These are phyloP conservation scores for Dendroctonus ponderosae DNA, from an alignment of 1,140 invertebrate genomes.

Conservation along the genomic window DNA sequence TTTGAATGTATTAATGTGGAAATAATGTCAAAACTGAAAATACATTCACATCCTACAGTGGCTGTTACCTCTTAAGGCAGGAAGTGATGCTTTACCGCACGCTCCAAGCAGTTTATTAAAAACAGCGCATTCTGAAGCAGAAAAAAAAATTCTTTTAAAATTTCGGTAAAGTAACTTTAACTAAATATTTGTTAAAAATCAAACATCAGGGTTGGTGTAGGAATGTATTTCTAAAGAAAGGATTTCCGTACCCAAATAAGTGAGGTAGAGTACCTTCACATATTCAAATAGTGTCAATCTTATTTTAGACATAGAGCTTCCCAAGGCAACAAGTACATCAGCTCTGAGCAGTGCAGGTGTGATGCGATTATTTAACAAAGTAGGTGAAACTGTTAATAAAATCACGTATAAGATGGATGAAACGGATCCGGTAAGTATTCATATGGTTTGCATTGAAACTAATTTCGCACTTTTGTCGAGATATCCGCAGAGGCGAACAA, in stretches of 20 bases:
- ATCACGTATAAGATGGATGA: constrained; percentile 99
- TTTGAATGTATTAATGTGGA: no score
- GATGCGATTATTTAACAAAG: constrained; percentile 91
- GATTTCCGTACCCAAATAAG: no score
- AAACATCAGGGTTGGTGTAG: no score
- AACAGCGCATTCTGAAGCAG: no score
- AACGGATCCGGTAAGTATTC: constrained; percentile 81
- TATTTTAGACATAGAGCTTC: constrained; percentile 79
- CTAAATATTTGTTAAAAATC: no score
- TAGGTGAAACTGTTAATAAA: constrained; percentile 97
- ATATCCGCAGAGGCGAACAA: background rate
- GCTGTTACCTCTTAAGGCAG: no score
- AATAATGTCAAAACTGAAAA: no score
- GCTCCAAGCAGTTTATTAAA: background rate
- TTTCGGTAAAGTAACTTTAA: no score
- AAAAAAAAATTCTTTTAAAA: no score
- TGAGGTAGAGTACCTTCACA: background rate
- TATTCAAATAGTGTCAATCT: background rate
- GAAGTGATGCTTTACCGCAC: background rate
- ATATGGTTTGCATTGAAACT: no score
- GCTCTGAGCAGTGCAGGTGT: constrained; percentile 95
- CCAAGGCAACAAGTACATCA: constrained; percentile 93
- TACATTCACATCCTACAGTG: no score
- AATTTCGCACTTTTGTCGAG: background rate
- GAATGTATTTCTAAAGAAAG: no score